A percentile compares a stretch with the other conserved stretches of the same genome.
Evolutionary conservation across 2,888 invertebrate genomes (phyloP).

Genomic region (Malachius bipustulatus): DNA sequence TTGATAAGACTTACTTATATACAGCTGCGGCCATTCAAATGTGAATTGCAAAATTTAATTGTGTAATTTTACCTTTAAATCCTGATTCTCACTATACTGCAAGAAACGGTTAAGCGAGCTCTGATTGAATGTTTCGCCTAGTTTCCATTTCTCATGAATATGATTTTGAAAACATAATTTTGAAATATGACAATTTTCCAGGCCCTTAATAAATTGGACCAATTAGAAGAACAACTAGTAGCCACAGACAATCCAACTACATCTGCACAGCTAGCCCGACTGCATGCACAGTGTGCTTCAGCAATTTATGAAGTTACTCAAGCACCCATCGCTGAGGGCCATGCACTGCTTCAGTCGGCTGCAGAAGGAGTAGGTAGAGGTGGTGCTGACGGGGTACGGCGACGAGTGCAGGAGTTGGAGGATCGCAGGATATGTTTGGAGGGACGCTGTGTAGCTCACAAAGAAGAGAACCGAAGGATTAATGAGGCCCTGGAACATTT

Average conservation of each 20-base stretch:
- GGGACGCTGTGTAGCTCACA: slow-evolving; percentile 52
- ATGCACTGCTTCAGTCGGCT: slow-evolving; percentile 56
- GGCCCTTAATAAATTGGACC: slow-evolving; percentile 60
- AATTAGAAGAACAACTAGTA: slow-evolving; percentile 60
- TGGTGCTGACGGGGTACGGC: slow-evolving; percentile 54
- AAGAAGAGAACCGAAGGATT: slow-evolving; percentile 56
- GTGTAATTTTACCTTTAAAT: too few relatives aligned
- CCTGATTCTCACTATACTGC: too few relatives aligned
- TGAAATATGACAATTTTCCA: too few relatives aligned
- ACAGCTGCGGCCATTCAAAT: too few relatives aligned
- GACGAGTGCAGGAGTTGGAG: slow-evolving; percentile 60
- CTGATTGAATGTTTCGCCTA: too few relatives aligned
- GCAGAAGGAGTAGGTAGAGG: slow-evolving; percentile 48
- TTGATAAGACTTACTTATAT: too few relatives aligned
- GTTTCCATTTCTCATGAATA: too few relatives aligned
- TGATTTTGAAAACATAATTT: too few relatives aligned
- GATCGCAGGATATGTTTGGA: slow-evolving; percentile 55
- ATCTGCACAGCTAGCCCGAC: slow-evolving; percentile 53
- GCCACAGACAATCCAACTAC: slow-evolving; percentile 51
- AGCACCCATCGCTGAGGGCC: slow-evolving; percentile 58
- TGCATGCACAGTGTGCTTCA: slow-evolving; percentile 52
- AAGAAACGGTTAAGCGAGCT: too few relatives aligned
- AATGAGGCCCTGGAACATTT: slow-evolving; percentile 56
- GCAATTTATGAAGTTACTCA: slow-evolving; percentile 55
- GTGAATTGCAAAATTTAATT: too few relatives aligned